These are phyloP conservation scores for Clarias fuscus DNA, from an alignment of 2,797 vertebrate genomes.

Conservation along the genomic window DNA sequence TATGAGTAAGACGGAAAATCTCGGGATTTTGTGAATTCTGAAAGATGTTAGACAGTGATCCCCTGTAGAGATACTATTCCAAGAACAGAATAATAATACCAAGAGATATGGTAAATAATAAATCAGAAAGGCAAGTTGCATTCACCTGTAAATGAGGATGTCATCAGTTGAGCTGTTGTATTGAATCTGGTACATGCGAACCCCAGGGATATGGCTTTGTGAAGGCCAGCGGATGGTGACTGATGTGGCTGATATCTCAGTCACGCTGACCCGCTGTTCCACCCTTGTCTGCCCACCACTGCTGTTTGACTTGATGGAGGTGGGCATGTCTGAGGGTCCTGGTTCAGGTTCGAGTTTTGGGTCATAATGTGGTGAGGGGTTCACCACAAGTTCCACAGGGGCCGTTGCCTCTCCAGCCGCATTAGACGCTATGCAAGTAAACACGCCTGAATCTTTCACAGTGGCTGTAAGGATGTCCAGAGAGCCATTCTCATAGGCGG, in stretches of 20 bases:
- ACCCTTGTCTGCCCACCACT: conserved; percentile 70
- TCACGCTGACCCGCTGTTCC: conserved; percentile 80
- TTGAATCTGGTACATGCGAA: conserved; percentile 94
- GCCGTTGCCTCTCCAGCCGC: conserved; percentile 88
- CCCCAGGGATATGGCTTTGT: conserved; percentile 82
- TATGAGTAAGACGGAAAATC: background rate
- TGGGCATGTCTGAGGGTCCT: conserved; percentile 82
- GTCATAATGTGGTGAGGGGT: conserved; percentile 80
- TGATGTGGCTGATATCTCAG: conserved; percentile 82
- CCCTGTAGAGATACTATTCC: background rate
- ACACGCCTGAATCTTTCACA: conserved; percentile 77
- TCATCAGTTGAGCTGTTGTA: conserved; percentile 92
- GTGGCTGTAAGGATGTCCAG: conserved; percentile 77
- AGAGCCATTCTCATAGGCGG: conserved; percentile 76
- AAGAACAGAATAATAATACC: background rate
- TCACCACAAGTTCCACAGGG: conserved; percentile 82
- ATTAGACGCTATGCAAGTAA: conserved; percentile 81
- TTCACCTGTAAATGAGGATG: conserved; percentile 90
- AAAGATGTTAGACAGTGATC: conserved; percentile 6
- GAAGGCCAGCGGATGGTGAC: conserved; percentile 87
- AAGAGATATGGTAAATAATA: background rate
- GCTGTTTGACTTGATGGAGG: conserved; percentile 78
- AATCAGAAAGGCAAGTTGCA: background rate
- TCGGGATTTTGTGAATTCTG: conserved; percentile 1
- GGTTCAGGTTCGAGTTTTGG: conserved; percentile 81